Evolutionary conservation across 1,140 invertebrate genomes (phyloP), one percentile per base, ranked within the genome.

Genomic region (Leptoteleia sp.): DNA sequence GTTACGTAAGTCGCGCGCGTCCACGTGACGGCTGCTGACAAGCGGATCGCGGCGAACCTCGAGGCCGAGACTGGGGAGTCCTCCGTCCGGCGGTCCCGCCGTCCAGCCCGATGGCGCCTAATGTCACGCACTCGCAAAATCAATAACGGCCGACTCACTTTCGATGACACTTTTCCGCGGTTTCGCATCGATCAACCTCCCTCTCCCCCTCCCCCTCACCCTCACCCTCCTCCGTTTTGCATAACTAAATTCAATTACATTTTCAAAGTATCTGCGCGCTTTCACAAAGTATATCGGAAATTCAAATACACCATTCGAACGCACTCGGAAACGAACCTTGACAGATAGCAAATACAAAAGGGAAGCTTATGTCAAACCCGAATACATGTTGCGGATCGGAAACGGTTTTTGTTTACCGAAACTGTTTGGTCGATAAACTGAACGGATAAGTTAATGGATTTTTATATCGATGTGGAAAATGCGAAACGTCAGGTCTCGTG

Each of bases 11-110:
- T 11, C 16, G 11, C 25, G 43, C 9, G 5, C 25, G n/a, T 71
- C 67, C 67, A 71, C 67, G 67, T 71, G 67, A 71, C 67, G 13
- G 22, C 67, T 22, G 15, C 50, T 45, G 31, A 55, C 50, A 55
- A 7, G 16, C 42, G 42, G 27, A 48, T 13, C 54, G 38, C 13
- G 22, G 25, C n/a, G 17, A 59, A 48, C 52, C 52, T 45, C 47
- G 62, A 67, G 11, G 8, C 6, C 47, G 8, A 64, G n/a, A n/a
- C n/a, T n/a, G 17, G 12, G 13, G 15, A 27, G 42, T 45, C 17
- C 38, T 1, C n/a, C n/a, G 40, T 40, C 15, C 33, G 13, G 25
- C 38, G 47, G n/a, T 31, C n/a, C 16, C 37, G 11, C 11, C 19
- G 43, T 54, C 15, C 22, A 52, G 25, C 27, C 8, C 43, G 54